A percentile compares a stretch with the other conserved stretches of the same genome.
phyloP scores from a whole-genome alignment of 2,888 invertebrate genomes.

The Eupeodes latifasciatus region DNA sequence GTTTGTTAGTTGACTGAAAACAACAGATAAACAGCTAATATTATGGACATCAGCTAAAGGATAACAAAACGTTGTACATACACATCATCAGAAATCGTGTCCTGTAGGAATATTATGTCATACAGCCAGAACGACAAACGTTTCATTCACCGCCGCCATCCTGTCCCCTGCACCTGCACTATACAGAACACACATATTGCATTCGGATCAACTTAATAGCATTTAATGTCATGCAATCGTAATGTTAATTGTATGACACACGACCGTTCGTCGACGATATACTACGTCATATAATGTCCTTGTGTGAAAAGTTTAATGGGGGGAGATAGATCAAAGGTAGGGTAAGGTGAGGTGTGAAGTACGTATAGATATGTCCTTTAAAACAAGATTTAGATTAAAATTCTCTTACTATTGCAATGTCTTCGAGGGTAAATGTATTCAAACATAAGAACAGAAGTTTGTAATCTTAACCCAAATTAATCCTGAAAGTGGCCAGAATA shows the following conservation, averaged over 20 bases:
- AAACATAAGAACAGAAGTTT: too few relatives aligned
- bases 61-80: slow-evolving; percentile 65
- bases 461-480: too few relatives aligned
- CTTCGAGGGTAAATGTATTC: too few relatives aligned
- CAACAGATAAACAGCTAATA: slow-evolving; percentile 71
- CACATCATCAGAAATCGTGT: slow-evolving; percentile 27
- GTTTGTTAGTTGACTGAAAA: slow-evolving; percentile 60
- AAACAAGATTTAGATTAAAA: neutral
- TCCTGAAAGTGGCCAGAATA: too few relatives aligned
- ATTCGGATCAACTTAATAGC: slow-evolving; percentile 74
- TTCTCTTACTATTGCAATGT: too few relatives aligned
- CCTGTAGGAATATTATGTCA: slow-evolving; percentile 15
- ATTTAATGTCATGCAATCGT: slow-evolving; percentile 76
- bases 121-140: neutral
- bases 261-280: slow-evolving; percentile 24
- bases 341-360: neutral
- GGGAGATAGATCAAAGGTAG: neutral
- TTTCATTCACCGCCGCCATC: slow-evolving; percentile 35
- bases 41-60: slow-evolving; percentile 54
- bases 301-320: neutral
- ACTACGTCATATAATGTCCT: neutral
- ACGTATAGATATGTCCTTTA: neutral
- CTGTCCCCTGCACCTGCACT: slow-evolving; percentile 44
- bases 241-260: slow-evolving; percentile 75
- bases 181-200: slow-evolving; percentile 40